These are phyloP conservation scores for Anableps anableps DNA, from an alignment of 2,797 vertebrate species.

Conservation along the genomic window DNA sequence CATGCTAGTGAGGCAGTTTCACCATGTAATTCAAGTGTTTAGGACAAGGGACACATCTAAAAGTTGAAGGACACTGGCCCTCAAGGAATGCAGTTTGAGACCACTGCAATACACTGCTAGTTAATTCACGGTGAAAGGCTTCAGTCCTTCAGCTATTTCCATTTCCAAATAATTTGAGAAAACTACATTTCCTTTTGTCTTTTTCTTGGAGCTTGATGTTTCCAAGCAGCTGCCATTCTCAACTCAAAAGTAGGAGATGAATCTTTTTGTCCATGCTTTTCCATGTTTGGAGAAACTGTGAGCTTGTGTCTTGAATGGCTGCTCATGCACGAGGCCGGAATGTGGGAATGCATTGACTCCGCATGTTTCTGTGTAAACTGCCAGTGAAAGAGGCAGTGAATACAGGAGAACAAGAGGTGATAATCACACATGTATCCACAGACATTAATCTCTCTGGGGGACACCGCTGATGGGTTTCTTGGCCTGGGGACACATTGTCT, in stretches of 20 bases:
- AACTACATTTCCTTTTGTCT: not conserved
- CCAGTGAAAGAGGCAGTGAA: constrained; percentile 47
- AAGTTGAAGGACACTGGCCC: too few species aligned
- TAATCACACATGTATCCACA: constrained; percentile 19
- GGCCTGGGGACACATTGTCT: not conserved
- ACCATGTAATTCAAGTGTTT: too few species aligned
- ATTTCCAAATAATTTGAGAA: not conserved
- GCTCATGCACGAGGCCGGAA: constrained; percentile 66
- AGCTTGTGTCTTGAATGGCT: constrained; percentile 44
- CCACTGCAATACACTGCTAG: too few species aligned
- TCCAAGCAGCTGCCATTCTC: not conserved
- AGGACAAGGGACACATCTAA: too few species aligned
- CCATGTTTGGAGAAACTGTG: constrained; percentile 3
- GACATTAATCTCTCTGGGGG: constrained; percentile 42
- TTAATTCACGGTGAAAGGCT: not conserved
- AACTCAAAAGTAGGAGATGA: not conserved
- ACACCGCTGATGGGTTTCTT: constrained; percentile 28
- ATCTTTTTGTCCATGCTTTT: constrained; percentile 7
- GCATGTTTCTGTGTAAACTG: constrained; percentile 65
- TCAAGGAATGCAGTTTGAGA: too few species aligned
- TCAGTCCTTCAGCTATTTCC: not conserved
- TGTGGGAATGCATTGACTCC: constrained; percentile 70
- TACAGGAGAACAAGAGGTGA: constrained; percentile 16
- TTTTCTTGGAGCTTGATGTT: not conserved
- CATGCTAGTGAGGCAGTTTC: too few species aligned